These are phyloP conservation scores for Clanis bilineata DNA, from an alignment of 2,888 invertebrate genomes.

Conservation along the genomic window DNA sequence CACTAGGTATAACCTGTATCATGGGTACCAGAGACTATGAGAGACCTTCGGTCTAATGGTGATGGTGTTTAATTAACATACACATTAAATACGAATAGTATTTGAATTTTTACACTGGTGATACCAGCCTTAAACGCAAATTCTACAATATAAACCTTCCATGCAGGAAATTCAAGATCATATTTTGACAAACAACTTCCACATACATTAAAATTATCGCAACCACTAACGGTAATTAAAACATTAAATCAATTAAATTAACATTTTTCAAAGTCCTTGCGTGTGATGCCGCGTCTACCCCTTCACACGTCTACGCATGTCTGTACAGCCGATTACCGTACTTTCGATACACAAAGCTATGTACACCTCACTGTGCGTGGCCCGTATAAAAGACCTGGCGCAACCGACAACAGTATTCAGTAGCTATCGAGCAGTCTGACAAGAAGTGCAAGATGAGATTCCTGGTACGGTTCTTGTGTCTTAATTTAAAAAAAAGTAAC, in stretches of 20 bases:
- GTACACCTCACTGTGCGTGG: slow-evolving; percentile 36
- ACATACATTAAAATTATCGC: neutral
- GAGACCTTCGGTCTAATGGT: no score
- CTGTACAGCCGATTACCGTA: slow-evolving; percentile 19
- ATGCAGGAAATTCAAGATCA: neutral
- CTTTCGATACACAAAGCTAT: slow-evolving; percentile 53
- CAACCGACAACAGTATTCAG: slow-evolving; percentile 62
- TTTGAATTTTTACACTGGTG: neutral
- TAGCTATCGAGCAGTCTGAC: slow-evolving; percentile 77
- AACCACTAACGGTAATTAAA: neutral
- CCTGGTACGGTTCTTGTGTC: slow-evolving; percentile 57
- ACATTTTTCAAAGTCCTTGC: slow-evolving; percentile 25
- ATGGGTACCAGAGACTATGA: no score
- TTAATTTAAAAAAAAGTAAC: slow-evolving; percentile 15
- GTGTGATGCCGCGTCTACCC: slow-evolving; percentile 17
- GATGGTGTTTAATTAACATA: no score
- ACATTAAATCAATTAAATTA: slow-evolving; percentile 6
- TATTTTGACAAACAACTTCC: neutral
- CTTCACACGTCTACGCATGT: slow-evolving; percentile 20
- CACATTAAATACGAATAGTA: no score
- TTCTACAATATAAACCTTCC: neutral
- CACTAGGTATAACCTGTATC: no score
- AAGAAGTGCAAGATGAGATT: slow-evolving; percentile 81
- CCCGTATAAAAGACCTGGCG: slow-evolving; percentile 66
- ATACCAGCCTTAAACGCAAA: neutral